Evolutionary conservation across 2,113 vertebrate species (phyloP).

Genomic region (Leptobrachium leishanense): DNA sequence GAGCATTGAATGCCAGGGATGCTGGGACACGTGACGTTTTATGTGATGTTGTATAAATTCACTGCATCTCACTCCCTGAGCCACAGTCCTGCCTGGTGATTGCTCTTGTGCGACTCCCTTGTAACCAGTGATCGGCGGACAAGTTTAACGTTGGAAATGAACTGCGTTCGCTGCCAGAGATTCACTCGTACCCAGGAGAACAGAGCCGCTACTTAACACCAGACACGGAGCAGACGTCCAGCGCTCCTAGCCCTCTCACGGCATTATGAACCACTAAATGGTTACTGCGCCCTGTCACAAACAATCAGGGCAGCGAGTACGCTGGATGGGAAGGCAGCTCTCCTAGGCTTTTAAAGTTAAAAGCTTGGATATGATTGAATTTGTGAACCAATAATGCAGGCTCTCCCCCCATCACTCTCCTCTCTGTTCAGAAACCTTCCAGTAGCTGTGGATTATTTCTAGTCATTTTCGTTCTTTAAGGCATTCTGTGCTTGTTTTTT

Average conservation of each 20-base stretch:
- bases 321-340: constrained; percentile 33
- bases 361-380: constrained; percentile 47
- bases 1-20: too few relatives aligned
- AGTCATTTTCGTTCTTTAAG: neutral
- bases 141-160: neutral
- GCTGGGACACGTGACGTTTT: too few relatives aligned
- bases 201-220: constrained; percentile 1
- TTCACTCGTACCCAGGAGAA: neutral
- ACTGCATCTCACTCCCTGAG: neutral
- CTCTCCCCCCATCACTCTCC: constrained; percentile 2
- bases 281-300: constrained; percentile 46
- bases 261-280: constrained; percentile 40
- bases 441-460: constrained; percentile 14
- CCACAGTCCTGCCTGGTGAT: neutral
- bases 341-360: constrained; percentile 47
- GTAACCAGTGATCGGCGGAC: neutral
- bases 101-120: neutral
- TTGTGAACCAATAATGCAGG: constrained; percentile 43
- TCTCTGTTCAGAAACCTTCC: constrained; percentile 20
- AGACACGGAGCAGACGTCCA: constrained; percentile 6
- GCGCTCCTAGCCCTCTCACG: constrained; percentile 19
- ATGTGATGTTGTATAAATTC: too few relatives aligned
- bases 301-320: constrained; percentile 28
- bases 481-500: neutral
- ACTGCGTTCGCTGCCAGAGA: neutral